Conservation (phyloP, 2,113 vertebrate species). For the Lophotis ruficrista region DNA sequence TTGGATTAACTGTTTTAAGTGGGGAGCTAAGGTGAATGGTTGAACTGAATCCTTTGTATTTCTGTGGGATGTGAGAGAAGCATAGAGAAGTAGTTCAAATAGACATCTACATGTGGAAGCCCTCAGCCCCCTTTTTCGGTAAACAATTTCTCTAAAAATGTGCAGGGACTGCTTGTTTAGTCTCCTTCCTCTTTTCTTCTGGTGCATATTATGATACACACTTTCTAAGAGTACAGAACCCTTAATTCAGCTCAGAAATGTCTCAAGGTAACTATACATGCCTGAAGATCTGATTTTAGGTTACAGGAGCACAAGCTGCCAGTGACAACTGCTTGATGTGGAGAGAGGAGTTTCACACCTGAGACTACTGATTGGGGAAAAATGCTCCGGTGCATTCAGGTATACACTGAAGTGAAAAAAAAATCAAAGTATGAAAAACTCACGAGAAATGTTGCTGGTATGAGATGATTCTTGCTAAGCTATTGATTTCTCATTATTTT, state of each 20-base stretch:
- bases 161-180: background rate
- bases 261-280: background rate
- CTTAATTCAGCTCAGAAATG: background rate
- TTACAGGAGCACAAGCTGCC: background rate
- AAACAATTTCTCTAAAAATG: background rate
- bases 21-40: background rate
- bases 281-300: background rate
- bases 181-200: background rate
- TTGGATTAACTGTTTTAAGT: background rate
- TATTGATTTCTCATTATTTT: background rate
- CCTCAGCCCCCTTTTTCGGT: background rate
- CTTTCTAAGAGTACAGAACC: background rate
- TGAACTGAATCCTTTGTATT: background rate
- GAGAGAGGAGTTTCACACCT: background rate
- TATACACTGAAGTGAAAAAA: background rate
- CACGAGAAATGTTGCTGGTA: background rate
- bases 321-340: background rate
- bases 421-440: background rate
- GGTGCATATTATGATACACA: background rate
- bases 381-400: background rate
- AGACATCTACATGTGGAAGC: background rate
- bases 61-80: background rate
- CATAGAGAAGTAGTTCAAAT: background rate
- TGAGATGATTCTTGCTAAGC: background rate
- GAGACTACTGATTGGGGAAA: background rate